Conservation (phyloP, 2,113 vertebrate species). For the Mobula birostris region DNA sequence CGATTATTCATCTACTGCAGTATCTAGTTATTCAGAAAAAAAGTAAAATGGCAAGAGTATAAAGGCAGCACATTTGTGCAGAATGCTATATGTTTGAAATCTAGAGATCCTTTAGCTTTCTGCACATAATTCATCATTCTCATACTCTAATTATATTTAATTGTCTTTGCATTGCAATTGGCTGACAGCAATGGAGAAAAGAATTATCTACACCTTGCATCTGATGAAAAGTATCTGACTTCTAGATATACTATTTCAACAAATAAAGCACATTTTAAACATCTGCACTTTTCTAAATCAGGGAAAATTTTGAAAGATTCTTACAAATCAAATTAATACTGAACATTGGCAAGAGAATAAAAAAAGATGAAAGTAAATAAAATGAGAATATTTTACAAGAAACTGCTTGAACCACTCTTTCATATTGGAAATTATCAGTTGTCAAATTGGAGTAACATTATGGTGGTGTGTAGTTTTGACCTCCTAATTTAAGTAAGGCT, state of each 20-base stretch:
- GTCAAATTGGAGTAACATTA: not conserved
- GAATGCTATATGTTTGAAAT: not conserved
- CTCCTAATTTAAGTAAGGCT: no score
- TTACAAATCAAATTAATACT: not conserved
- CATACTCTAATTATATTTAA: not conserved
- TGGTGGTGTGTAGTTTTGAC: not conserved
- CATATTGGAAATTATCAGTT: not conserved
- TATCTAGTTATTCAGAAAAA: not conserved
- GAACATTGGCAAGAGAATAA: not conserved
- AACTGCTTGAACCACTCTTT: not conserved
- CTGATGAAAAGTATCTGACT: not conserved
- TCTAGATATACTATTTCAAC: not conserved
- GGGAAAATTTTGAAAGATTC: not conserved
- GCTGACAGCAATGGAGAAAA: not conserved
- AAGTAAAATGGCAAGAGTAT: not conserved
- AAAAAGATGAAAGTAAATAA: not conserved
- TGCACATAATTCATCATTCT: not conserved
- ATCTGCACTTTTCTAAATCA: not conserved
- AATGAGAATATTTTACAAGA: not conserved
- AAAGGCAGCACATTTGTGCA: not conserved
- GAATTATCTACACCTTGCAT: not conserved
- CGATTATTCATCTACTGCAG: not conserved
- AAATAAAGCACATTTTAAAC: conserved; percentile 7
- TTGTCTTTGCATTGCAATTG: not conserved
- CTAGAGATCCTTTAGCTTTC: not conserved